Base-by-base conservation (phyloP, 2,888 invertebrate species). In the Antitype chi region DNA sequence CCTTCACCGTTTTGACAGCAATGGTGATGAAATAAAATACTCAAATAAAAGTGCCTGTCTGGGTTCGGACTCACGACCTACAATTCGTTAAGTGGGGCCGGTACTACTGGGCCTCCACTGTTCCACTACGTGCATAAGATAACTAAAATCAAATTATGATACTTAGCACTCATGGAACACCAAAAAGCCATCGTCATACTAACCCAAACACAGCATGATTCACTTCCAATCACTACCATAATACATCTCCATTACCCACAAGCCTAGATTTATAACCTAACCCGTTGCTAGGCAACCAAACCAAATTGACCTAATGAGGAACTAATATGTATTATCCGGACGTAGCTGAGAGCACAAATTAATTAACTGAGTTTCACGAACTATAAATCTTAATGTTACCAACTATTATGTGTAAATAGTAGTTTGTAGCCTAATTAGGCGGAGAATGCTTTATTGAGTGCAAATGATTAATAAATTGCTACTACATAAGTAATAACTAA, bases 291-390 rank as follows among this genome's bases (percentile, higher is more conserved):
- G 76, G 77, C 81, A 85, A 85, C 81, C 70, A 63, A 62, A 71
- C 69, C 70, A 81, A 90, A 90, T 89, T 82, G 88, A 85, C 84
- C 82, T 91, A 91, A 91, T 90, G 89, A 90, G 90, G 89, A 90
- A 88, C 89, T 93, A 90, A 89, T 89, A 87, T 87, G 90, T 87
- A 91, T 90, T 90, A 90, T 81, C 82, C 76, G 81, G 87, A 82
- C 82, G 89, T 88, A 87, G 88, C 84, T 81, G 83, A 86, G 76
- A 81, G 87, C 90, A 87, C 89, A 88, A 91, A 93, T 93, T 92
- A 92, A 93, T 92, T 92, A 87, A 89, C 89, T 87, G 52, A 84
- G 84, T 88, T 89, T 87, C 89, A 90, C 80, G 87, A 85, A 63
- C 87, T 88, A 90, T 92, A 92, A 90, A 92, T 91, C 90, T 89